Percentiles rank a stretch among this genome's conserved stretches.
phyloP scores from a whole-genome alignment of 1,140 invertebrate species.

The Atopsyche davidsoni region DNA sequence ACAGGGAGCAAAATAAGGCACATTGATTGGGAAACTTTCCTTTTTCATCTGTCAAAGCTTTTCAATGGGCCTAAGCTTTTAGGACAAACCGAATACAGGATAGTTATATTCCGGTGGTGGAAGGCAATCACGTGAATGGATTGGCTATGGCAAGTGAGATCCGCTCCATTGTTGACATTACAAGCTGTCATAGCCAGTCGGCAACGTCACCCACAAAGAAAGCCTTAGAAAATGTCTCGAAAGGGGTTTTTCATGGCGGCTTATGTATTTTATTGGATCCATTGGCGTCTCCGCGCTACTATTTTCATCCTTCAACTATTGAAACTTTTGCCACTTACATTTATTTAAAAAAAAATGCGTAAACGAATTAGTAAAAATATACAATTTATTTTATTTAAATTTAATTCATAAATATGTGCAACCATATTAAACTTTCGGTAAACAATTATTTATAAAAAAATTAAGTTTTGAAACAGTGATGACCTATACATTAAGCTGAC shows the following conservation, averaged over 20 bases:
- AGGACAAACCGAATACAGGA: constrained; percentile 15
- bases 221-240: constrained; percentile 24
- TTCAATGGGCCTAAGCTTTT: constrained; percentile 24
- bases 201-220: constrained; percentile 25
- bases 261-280: constrained; percentile 19
- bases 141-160: constrained; percentile 23
- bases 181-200: constrained; percentile 27
- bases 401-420: too few species aligned
- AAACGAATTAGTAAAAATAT: too few species aligned
- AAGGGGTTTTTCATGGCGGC: constrained; percentile 23
- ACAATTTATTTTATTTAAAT: too few species aligned
- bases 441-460: too few species aligned
- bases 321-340: neutral
- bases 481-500: too few species aligned
- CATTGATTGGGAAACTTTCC: constrained; percentile 25
- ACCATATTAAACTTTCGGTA: too few species aligned
- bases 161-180: constrained; percentile 28
- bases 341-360: too few species aligned
- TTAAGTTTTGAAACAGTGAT: too few species aligned
- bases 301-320: neutral
- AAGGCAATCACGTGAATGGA: constrained; percentile 28
- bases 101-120: constrained; percentile 8
- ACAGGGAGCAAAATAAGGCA: constrained; percentile 11
- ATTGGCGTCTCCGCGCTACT: constrained; percentile 7
- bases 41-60: constrained; percentile 19